These are phyloP conservation scores for Dryococelus australis DNA, from an alignment of 2,888 invertebrate species.

Conservation along the genomic window DNA sequence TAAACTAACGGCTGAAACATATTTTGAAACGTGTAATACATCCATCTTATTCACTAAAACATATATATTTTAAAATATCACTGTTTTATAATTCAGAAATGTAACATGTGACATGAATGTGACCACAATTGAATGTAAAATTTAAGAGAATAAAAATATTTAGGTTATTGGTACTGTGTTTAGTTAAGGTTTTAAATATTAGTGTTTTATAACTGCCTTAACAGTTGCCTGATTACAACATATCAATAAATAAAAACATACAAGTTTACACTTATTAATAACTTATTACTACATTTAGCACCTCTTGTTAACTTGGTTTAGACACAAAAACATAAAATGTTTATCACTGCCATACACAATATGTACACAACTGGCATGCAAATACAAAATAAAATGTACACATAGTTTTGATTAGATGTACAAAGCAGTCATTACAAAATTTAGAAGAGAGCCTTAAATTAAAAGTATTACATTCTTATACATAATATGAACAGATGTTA, in stretches of 20 bases:
- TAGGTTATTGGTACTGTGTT: too few species aligned
- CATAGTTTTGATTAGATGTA: background rate
- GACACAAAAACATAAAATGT: background rate
- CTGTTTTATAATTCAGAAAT: too few species aligned
- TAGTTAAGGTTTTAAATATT: background rate
- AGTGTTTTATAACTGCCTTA: background rate
- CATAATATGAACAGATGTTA: too few species aligned
- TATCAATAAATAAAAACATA: background rate
- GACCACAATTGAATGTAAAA: too few species aligned
- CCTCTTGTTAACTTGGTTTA: slow-evolving; percentile 7
- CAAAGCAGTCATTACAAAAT: background rate
- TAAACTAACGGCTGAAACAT: too few species aligned
- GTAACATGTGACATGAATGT: too few species aligned
- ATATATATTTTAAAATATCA: too few species aligned
- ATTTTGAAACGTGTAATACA: too few species aligned
- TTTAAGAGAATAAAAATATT: too few species aligned
- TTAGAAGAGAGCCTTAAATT: background rate
- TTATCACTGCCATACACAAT: background rate
- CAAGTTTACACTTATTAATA: background rate
- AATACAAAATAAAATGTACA: background rate
- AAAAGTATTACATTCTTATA: background rate
- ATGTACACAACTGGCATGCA: background rate
- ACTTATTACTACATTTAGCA: background rate
- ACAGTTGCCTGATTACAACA: background rate
- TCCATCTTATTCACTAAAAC: too few species aligned